phyloP scores from a whole-genome alignment of 2,113 vertebrate species.

The Odocoileus virginianus region DNA sequence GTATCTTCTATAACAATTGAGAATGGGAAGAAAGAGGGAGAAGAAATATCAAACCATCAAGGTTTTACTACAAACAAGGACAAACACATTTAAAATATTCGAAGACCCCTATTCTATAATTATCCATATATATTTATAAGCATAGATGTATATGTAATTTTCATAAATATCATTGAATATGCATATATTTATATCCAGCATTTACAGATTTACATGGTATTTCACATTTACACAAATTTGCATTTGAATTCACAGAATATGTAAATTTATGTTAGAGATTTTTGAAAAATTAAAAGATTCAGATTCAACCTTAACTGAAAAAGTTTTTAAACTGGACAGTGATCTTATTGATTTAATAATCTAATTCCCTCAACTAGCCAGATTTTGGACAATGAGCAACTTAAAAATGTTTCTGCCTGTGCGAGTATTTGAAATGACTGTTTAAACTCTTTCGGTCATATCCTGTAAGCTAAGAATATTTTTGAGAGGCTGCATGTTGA shows the following conservation, averaged over 20 bases:
- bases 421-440: constrained; percentile 21
- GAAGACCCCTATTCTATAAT: not conserved
- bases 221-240: constrained; percentile 22
- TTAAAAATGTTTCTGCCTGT: not conserved
- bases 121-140: not conserved
- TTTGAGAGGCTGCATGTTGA: constrained; percentile 22
- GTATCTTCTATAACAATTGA: not conserved
- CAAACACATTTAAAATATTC: not conserved
- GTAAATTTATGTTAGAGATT: not conserved
- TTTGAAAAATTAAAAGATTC: not conserved
- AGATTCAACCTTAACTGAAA: constrained; percentile 19
- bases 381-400: constrained; percentile 11
- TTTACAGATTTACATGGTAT: not conserved
- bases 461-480: not conserved
- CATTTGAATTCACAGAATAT: not conserved
- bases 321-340: not conserved
- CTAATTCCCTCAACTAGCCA: constrained; percentile 7
- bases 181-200: not conserved
- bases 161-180: not conserved
- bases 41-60: not conserved
- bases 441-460: constrained; percentile 28
- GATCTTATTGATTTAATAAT: constrained; percentile 26
- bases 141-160: not conserved
- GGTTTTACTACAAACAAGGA: not conserved
- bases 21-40: not conserved